Conservation (phyloP, 2,888 invertebrate genomes). For the Aradus depressus region DNA sequence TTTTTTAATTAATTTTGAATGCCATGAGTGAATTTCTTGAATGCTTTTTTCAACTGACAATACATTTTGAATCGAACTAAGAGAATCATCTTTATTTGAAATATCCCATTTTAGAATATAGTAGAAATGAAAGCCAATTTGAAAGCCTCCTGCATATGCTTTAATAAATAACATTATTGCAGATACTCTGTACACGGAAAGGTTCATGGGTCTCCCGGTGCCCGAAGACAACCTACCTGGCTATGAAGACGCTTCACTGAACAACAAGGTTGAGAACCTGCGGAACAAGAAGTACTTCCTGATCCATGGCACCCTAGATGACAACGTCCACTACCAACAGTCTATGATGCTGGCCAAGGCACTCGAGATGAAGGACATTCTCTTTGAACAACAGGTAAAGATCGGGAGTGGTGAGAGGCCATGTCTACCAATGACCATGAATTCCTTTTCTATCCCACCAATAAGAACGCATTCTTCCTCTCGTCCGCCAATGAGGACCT, state of each 20-base stretch:
- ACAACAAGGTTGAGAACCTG: conserved; percentile 54
- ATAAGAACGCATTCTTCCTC: too few relatives aligned
- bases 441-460: too few relatives aligned
- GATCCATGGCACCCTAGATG: conserved; percentile 88
- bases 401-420: too few relatives aligned
- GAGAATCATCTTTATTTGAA: background rate
- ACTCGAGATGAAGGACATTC: conserved; percentile 71
- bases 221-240: conserved; percentile 56
- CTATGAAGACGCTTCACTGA: conserved; percentile 65
- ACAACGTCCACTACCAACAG: conserved; percentile 97
- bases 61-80: background rate
- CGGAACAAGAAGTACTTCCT: conserved; percentile 71
- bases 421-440: too few relatives aligned
- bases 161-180: too few relatives aligned
- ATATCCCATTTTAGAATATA: background rate
- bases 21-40: too few relatives aligned
- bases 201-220: conserved; percentile 83
- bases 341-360: conserved; percentile 82
- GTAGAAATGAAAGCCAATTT: background rate
- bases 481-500: too few relatives aligned
- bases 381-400: conserved; percentile 82
- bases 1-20: too few relatives aligned
- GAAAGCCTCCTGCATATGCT: too few relatives aligned
- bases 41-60: too few relatives aligned
- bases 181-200: conserved; percentile 96